These are phyloP conservation scores for Kryphioiulus occultus DNA, from an alignment of 2,888 invertebrate species.

Conservation along the genomic window DNA sequence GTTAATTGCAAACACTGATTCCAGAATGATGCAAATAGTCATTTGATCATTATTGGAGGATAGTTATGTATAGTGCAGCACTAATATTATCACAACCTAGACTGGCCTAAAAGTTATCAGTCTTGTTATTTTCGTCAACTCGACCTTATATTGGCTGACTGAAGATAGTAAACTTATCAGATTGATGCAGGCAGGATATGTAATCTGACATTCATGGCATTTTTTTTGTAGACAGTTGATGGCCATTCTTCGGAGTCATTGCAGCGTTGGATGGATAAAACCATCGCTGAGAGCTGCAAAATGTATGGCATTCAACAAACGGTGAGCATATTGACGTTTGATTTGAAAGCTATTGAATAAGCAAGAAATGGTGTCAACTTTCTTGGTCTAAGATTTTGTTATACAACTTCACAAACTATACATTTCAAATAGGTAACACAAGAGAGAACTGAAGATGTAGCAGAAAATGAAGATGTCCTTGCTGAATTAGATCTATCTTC, in stretches of 20 bases:
- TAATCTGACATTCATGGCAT: not conserved
- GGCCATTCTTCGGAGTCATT: conserved; percentile 71
- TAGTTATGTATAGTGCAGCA: too few species aligned
- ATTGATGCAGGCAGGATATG: too few species aligned
- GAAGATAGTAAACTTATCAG: too few species aligned
- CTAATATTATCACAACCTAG: too few species aligned
- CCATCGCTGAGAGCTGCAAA: conserved; percentile 76
- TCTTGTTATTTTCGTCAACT: too few species aligned
- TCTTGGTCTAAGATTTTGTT: not conserved
- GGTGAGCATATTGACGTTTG: not conserved
- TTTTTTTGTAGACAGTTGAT: conserved; percentile 59
- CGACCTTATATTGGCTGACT: too few species aligned
- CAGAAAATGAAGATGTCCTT: conserved; percentile 67
- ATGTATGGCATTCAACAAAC: conserved; percentile 56
- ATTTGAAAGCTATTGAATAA: not conserved
- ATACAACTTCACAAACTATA: not conserved
- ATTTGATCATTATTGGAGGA: too few species aligned
- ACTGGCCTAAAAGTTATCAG: too few species aligned
- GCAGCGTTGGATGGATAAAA: conserved; percentile 74
- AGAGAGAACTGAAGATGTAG: conserved; percentile 71
- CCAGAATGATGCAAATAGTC: not conserved
- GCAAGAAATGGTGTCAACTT: too few species aligned
- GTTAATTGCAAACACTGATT: too few species aligned
- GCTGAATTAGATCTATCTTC: conserved; percentile 74
- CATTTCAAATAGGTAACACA: not conserved